phyloP scores from a whole-genome alignment of 2,888 invertebrate species.

The Seira sanloemensis region DNA sequence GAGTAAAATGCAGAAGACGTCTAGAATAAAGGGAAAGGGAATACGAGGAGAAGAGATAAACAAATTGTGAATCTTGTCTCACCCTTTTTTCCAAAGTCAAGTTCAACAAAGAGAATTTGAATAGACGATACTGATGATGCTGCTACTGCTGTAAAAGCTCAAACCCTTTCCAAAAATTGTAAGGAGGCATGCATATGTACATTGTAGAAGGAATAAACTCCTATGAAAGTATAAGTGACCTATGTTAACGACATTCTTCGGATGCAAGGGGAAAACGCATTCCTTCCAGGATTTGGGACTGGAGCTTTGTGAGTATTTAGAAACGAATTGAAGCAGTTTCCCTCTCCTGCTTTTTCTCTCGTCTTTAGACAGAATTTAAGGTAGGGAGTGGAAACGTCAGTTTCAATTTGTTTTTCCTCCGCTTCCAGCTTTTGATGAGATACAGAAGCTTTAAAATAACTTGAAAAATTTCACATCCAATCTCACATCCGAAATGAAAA shows the following conservation, averaged over 20 bases:
- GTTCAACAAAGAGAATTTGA: not conserved
- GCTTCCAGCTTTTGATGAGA: not conserved
- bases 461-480: not conserved
- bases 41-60: not conserved
- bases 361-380: no score
- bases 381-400: not conserved
- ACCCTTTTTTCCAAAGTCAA: not conserved
- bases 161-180: not conserved
- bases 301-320: no score
- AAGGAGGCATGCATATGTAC: not conserved
- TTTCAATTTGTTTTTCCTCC: not conserved
- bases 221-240: conserved; percentile 48
- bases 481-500: no score
- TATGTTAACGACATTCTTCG: conserved; percentile 58
- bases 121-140: not conserved
- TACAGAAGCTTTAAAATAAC: not conserved
- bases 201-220: not conserved
- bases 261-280: conserved; percentile 19
- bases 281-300: not conserved
- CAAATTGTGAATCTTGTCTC: not conserved
- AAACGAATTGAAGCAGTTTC: no score
- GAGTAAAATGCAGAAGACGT: not conserved
- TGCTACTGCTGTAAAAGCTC: not conserved
- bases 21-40: no score
- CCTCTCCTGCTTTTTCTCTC: no score